Evolutionary conservation across 2,797 vertebrate species (phyloP), one percentile per base, ranked within the genome.

Genomic region (Cichlasoma orientale): DNA sequence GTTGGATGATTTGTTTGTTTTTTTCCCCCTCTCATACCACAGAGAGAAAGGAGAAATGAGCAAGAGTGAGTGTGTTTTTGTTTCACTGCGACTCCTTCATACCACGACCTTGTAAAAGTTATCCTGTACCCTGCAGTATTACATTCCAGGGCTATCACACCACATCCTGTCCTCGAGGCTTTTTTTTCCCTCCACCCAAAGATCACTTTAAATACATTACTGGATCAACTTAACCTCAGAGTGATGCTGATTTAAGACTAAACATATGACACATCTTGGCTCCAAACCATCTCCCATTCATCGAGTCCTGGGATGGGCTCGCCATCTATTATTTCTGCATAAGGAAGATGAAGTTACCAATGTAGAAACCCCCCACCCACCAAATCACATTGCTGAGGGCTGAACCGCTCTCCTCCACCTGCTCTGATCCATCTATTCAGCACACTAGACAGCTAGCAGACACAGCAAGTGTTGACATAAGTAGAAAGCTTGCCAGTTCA

Each of bases 391-490:
- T 92, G 84, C 88, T 76, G 29, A 44, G 53, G 66, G 52, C 82
- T 75, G 56, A 77, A 84, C 58, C 7, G 8, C 84, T 7, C 38
- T 57, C 71, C 71, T 23, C 91, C 94, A 96, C 90, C 95, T 95
- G 94, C 84, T 94, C 41, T 6, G 44, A 29, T 86, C 88, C 11
- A 70, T 95, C 93, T 73, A 61, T 57, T 56, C 63, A 63, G 14
- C 16, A 44, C 54, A 38, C 2, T 13, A 47, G 57, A 85, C 72
- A 77, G 69, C 75, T 54, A 77, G 38, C 75, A 82, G 50, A 77
- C 71, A 11, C 63, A 59, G 16, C n/a, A 16, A 70, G 44, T 82
- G 85, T 88, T 86, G 77, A 89, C 85, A 61, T 29, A 59, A 68
- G 36, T 31, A 21, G 27, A 73, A 61, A 61, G 21, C 25, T 54